These are phyloP conservation scores for Zaprionus vittiger DNA, from an alignment of 1,140 invertebrate genomes.

Conservation along the genomic window DNA sequence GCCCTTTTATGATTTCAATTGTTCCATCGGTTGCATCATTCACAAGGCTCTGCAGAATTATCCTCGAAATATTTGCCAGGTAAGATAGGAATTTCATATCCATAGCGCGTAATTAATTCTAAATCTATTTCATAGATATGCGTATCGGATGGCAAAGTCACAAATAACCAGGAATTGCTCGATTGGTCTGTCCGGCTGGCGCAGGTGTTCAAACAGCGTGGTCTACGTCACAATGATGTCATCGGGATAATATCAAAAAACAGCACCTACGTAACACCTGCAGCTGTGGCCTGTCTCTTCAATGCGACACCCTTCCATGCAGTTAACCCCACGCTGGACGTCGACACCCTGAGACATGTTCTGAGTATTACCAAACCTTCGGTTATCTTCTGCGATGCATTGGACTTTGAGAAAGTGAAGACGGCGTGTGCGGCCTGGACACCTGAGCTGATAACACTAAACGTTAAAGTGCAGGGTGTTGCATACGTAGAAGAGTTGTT, in stretches of 20 bases:
- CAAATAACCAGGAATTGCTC: conserved; percentile 17
- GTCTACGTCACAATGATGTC: conserved; percentile 19
- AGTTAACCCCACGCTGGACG: conserved; percentile 16
- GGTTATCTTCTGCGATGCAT: conserved; percentile 1
- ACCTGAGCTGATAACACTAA: conserved; percentile 38
- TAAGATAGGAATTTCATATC: background rate
- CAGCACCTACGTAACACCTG: conserved; percentile 29
- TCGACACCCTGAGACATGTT: background rate
- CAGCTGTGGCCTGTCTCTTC: conserved; percentile 29
- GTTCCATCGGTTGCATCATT: conserved; percentile 25
- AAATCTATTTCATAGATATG: conserved; percentile 10
- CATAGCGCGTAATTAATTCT: background rate
- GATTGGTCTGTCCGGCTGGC: conserved; percentile 26
- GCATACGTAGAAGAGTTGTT: conserved; percentile 36
- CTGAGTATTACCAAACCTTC: background rate
- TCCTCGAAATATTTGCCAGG: conserved; percentile 24
- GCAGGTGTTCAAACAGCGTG: conserved; percentile 19
- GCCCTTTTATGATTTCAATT: conserved; percentile 25
- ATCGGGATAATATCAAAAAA: conserved; percentile 28
- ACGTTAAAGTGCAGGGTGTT: conserved; percentile 24
- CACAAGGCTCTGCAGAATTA: conserved; percentile 9
- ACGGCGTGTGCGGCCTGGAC: conserved; percentile 6
- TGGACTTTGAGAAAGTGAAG: conserved; percentile 17
- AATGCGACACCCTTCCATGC: conserved; percentile 30
- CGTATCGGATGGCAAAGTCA: conserved; percentile 1